These are phyloP conservation scores for Leptatherina wallacei DNA, from an alignment of 2,797 vertebrate genomes.

Conservation along the genomic window DNA sequence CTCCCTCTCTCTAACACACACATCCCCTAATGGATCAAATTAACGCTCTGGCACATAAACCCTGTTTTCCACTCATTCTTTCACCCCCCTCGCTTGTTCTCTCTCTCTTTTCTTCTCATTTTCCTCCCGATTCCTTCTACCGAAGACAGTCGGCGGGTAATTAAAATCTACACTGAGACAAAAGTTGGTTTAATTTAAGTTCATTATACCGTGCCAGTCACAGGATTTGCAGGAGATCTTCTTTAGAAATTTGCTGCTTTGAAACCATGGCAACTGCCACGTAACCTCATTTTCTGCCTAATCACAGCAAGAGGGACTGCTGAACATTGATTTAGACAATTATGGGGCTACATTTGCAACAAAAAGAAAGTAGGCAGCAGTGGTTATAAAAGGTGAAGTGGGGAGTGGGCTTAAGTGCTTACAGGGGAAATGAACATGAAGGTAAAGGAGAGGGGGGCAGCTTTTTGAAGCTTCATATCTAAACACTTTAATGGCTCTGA, in stretches of 20 bases:
- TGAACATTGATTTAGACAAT: slow-evolving; percentile 79
- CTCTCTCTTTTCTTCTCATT: slow-evolving; percentile 33
- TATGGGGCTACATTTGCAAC: slow-evolving; percentile 72
- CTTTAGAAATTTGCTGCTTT: slow-evolving; percentile 56
- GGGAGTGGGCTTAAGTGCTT: slow-evolving; percentile 51
- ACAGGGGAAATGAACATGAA: slow-evolving; percentile 40
- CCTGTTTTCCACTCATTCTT: slow-evolving; percentile 62
- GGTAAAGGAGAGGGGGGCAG: slow-evolving; percentile 8
- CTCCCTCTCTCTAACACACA: slow-evolving; percentile 27
- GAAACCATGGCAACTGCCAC: slow-evolving; percentile 78
- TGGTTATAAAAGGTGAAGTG: slow-evolving; percentile 57
- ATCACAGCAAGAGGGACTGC: slow-evolving; percentile 68
- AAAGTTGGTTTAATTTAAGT: slow-evolving; percentile 81
- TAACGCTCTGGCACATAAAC: slow-evolving; percentile 79
- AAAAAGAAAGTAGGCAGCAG: slow-evolving; percentile 72
- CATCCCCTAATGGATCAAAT: slow-evolving; percentile 81
- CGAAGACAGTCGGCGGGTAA: slow-evolving; percentile 57
- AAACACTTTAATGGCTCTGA: slow-evolving; percentile 58
- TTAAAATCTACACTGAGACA: slow-evolving; percentile 74
- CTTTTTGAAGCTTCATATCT: slow-evolving; percentile 13
- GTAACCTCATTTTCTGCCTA: slow-evolving; percentile 73
- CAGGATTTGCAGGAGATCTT: slow-evolving; percentile 57
- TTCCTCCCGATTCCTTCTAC: slow-evolving; percentile 42
- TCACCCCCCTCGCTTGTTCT: slow-evolving; percentile 40
- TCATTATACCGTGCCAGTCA: slow-evolving; percentile 69